Conservation (phyloP, 2,888 invertebrate genomes). For the Lasioglossum oenotherae region DNA sequence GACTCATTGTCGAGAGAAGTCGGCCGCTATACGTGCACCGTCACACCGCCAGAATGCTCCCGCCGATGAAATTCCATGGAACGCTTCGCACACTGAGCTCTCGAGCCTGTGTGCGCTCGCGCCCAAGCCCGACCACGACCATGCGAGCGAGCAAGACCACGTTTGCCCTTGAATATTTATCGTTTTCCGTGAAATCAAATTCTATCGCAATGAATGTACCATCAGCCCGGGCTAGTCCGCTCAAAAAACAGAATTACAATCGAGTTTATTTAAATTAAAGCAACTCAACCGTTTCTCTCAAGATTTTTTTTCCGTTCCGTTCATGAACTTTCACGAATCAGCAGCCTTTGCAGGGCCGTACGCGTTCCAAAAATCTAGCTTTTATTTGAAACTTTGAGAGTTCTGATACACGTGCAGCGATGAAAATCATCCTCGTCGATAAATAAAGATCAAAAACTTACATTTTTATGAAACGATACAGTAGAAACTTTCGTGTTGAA, state of each 20-base stretch:
- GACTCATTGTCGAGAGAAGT: conserved; percentile 73
- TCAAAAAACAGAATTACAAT: conserved; percentile 55
- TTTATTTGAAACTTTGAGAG: not conserved
- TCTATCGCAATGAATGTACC: conserved; percentile 64
- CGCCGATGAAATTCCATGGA: conserved; percentile 63
- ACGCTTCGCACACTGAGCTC: conserved; percentile 38
- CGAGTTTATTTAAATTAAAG: conserved; percentile 41
- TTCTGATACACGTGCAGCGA: no score
- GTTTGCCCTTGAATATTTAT: conserved; percentile 72
- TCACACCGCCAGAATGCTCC: conserved; percentile 62
- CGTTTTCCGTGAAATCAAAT: conserved; percentile 72
- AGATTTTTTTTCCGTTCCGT: not conserved
- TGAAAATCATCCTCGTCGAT: not conserved
- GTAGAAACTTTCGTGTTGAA: not conserved
- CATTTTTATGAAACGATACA: not conserved
- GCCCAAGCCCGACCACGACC: not conserved
- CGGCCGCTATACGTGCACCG: conserved; percentile 63
- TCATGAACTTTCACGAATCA: no score
- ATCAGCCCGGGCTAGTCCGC: conserved; percentile 48
- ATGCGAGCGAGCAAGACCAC: conserved; percentile 22
- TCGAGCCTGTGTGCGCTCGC: conserved; percentile 6
- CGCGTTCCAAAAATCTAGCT: not conserved
- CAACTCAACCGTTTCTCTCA: conserved; percentile 37
- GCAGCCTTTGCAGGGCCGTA: not conserved
- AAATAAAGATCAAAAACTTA: not conserved